These are phyloP conservation scores for Caenorhabditis sulstoni DNA, from an alignment of 2,888 invertebrate species.

Conservation along the genomic window DNA sequence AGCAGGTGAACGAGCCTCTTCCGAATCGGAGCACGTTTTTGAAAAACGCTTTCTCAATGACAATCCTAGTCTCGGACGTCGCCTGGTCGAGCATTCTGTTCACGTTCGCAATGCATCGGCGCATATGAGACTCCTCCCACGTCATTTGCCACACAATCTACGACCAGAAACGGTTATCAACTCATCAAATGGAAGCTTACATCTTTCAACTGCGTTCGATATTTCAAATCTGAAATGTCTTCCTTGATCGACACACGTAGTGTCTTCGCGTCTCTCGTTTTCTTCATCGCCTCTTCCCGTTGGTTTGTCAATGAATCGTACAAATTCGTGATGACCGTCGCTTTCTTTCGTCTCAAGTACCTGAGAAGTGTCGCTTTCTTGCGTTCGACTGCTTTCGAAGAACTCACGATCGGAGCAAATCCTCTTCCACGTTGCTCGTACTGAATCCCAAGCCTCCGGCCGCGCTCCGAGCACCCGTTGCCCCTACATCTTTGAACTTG, in stretches of 20 bases:
- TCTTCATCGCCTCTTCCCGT: constrained; percentile 72
- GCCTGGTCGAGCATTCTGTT: constrained; percentile 72
- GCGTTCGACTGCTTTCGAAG: not conserved
- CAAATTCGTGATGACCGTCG: constrained; percentile 56
- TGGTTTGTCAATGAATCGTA: constrained; percentile 58
- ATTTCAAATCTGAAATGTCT: constrained; percentile 74
- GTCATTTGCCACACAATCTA: constrained; percentile 78
- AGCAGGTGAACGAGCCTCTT: constrained; percentile 77
- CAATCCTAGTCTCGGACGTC: constrained; percentile 59
- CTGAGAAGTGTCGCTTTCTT: constrained; percentile 31
- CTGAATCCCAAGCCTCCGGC: constrained; percentile 34
- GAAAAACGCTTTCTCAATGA: constrained; percentile 65
- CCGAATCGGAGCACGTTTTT: constrained; percentile 74
- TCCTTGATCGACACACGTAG: constrained; percentile 71
- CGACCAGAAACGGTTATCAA: not conserved
- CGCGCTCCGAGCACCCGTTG: not conserved
- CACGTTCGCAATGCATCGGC: constrained; percentile 74
- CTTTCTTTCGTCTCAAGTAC: constrained; percentile 63
- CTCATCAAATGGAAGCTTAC: too few species aligned
- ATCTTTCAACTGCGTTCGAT: constrained; percentile 72
- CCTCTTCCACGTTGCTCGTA: constrained; percentile 61
- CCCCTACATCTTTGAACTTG: constrained; percentile 49
- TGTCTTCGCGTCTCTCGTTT: constrained; percentile 62
- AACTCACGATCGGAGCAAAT: constrained; percentile 62
- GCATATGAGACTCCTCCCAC: constrained; percentile 78